phyloP scores from a whole-genome alignment of 2,888 invertebrate genomes.

The Omphaloscelis lunosa region DNA sequence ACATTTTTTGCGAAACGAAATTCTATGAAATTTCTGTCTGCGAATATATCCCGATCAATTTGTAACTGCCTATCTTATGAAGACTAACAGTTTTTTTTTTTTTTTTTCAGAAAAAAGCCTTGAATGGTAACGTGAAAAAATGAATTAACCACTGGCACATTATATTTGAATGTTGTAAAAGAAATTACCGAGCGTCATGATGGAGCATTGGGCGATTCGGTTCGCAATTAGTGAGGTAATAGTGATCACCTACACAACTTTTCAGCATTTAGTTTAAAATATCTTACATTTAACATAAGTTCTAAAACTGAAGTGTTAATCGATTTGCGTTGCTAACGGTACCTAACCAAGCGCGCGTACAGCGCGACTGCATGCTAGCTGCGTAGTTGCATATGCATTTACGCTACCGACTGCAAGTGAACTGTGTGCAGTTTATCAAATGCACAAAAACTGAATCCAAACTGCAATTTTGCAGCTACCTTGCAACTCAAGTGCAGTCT shows the following conservation, averaged over 20 bases:
- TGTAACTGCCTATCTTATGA: neutral
- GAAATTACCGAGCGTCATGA: neutral
- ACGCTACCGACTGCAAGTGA: neutral
- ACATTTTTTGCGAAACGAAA: no score
- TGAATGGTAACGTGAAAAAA: slow-evolving; percentile 1
- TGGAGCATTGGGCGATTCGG: neutral
- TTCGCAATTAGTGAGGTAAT: slow-evolving; percentile 4
- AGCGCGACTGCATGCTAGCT: neutral
- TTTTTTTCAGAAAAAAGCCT: slow-evolving; percentile 26
- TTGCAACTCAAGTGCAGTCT: neutral
- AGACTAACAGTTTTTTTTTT: neutral
- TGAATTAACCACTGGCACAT: neutral
- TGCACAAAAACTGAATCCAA: no score
- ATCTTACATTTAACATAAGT: no score
- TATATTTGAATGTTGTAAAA: neutral
- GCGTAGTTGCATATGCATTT: neutral
- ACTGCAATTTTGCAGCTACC: neutral
- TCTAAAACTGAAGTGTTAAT: no score
- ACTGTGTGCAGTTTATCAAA: neutral
- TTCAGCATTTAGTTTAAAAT: no score
- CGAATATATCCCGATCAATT: no score
- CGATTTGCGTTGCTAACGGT: no score
- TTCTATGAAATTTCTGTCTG: no score
- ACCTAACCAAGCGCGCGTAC: no score
- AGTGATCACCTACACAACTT: no score